Base-by-base conservation (phyloP, 1,140 invertebrate species). In the Macrostomum lignano region DNA sequence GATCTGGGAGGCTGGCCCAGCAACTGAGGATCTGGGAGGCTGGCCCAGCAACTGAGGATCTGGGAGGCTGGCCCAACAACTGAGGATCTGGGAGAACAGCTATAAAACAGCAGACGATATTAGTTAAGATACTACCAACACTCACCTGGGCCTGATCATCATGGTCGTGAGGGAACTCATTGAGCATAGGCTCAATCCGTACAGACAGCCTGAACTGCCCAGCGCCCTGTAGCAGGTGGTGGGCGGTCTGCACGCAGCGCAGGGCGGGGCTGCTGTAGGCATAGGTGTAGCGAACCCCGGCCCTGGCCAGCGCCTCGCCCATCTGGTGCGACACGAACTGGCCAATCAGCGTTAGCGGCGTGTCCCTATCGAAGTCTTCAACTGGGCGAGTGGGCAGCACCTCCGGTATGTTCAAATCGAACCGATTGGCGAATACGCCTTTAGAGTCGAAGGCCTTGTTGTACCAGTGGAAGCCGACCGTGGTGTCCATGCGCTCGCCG, bases 401-500 rank as follows among this genome's bases (percentile, higher is more conserved):
- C 31, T 66, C 63, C 3, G 79, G 81, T 70, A 86, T 73, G 44
- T 91, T 91, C 11, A 88, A 55, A 51, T 88, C 78, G 46, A 71
- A 71, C 9, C 72, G 62, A 9, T 68, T 54, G 44, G 10, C 17
- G 25, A 7, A 38, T 30, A 26, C 65, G 46, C 72, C 73, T 38
- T 68, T 58, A 32, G 70, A 61, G 59, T 81, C 72, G 49, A 81
- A 84, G 46, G 74, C 78, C 47, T 68, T 72, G 0, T 70, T 70
- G 33, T 76, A 71, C 78, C 78, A 86, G 7, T 65, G 60, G n/a
- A n/a, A n/a, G 13, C 76, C 74, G 47, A 82, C 81, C 0, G 75
- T 77, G 44, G 84, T 79, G 56, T 88, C 78, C 2, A 82, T 69
- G 21, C 79, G 58, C 56, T 86, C 78, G 7, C 73, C 75, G 53